Base-by-base conservation (phyloP, 1,140 invertebrate genomes). In the Gryon sp. region DNA sequence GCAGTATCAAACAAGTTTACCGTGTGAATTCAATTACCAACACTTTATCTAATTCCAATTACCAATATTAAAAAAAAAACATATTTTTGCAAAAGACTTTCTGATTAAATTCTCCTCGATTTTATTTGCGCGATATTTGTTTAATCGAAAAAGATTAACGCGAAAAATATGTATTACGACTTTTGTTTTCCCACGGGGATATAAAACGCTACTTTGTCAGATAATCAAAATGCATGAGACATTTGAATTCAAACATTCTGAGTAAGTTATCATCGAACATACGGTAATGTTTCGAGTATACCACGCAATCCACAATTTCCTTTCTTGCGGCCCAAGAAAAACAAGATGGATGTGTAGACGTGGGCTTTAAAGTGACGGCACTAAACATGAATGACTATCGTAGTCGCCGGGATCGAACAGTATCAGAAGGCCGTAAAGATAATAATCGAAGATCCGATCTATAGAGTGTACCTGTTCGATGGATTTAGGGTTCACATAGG, bases 371-470 rank as follows among this genome's bases (percentile, higher is more conserved):
- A 66, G 45, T 77, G 66, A 66, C 66, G 48, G 41, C 43, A 45
- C 36, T 77, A 72, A 77, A 41, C 74, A 72, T 66, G 74, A 77
- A 60, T 66, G 66, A 77, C 60, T 60, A 46, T 52, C 53, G 30
- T 22, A 41, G 65, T 52, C 36, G 65, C 36, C 38, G 26, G 60
- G 16, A 62, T 53, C 18, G 66, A 77, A 77, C 30, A 41, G 36
- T 68, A 72, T 72, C 45, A 24, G 53, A 60, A 72, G 32, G 45
- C 62, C 62, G 57, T 73, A 78, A 73, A 78, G 68, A 73, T 73
- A 62, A 78, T 73, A 68, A 73, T 78, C 75, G 60, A 14, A 57
- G 66, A 77, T 72, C 60, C 55, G 62, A 77, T 77, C 74, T 72
- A 55, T 77, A 60, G 24, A 40, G 30, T 70, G 57, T 77, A 70